phyloP scores from a whole-genome alignment of 1,140 invertebrate genomes.

The Vollenhovia emeryi region DNA sequence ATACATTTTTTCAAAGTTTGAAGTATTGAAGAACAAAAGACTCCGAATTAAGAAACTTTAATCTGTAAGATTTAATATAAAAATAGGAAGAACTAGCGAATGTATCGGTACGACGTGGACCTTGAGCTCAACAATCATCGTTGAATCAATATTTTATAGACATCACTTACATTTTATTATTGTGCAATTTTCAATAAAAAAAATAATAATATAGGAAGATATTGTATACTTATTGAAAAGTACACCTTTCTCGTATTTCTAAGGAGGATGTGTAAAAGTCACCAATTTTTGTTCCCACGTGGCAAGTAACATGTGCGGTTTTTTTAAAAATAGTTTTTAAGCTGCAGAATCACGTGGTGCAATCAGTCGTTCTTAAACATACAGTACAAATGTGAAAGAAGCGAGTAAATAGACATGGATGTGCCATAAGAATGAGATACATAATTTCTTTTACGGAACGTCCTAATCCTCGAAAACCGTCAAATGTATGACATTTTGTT shows the following conservation, averaged over 20 bases:
- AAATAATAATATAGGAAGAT: not conserved
- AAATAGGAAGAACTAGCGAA: not conserved
- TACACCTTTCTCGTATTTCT: not conserved
- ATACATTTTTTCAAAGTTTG: not conserved
- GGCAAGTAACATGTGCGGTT: too few species aligned
- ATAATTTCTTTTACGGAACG: too few species aligned
- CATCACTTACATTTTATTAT: not conserved
- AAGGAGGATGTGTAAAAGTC: too few species aligned
- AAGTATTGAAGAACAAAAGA: not conserved
- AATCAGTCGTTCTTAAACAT: too few species aligned
- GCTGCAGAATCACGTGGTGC: too few species aligned
- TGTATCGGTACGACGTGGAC: not conserved
- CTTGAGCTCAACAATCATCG: not conserved
- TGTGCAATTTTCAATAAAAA: not conserved
- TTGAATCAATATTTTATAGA: constrained; percentile 9
- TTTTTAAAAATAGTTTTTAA: too few species aligned
- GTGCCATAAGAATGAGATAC: too few species aligned
- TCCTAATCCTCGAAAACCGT: too few species aligned
- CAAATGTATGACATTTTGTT: too few species aligned
- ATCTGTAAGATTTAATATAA: not conserved
- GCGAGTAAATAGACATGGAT: too few species aligned
- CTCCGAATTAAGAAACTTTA: not conserved
- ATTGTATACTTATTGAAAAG: not conserved
- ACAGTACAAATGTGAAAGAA: too few species aligned
- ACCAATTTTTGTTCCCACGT: too few species aligned